These are phyloP conservation scores for Rhyacophila brunnea DNA, from an alignment of 1,140 invertebrate species.

Conservation along the genomic window DNA sequence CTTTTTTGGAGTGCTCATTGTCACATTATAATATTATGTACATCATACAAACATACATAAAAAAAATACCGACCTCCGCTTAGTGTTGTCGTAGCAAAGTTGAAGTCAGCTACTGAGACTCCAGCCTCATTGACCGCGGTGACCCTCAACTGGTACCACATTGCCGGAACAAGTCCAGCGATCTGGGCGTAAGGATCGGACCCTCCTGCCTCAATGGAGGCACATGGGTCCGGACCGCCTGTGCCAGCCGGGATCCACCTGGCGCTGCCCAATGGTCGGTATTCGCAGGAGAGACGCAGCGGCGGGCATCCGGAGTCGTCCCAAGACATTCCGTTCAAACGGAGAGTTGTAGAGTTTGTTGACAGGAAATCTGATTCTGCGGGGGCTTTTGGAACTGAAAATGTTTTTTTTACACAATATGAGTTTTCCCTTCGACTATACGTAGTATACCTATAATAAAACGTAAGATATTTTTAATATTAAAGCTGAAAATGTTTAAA, in stretches of 20 bases:
- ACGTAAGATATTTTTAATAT: too few relatives aligned
- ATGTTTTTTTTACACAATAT: too few relatives aligned
- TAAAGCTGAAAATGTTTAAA: too few relatives aligned
- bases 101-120: constrained; percentile 60
- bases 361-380: constrained; percentile 59
- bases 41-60: constrained; percentile 21
- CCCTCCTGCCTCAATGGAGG: background rate
- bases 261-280: background rate
- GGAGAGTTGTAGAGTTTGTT: constrained; percentile 59
- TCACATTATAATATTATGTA: background rate
- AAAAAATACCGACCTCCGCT: constrained; percentile 66
- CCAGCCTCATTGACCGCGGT: constrained; percentile 76
- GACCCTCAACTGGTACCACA: constrained; percentile 71
- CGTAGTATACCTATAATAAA: too few relatives aligned
- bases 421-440: too few relatives aligned
- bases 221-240: background rate
- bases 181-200: background rate
- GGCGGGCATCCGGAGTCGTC: constrained; percentile 70
- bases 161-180: constrained; percentile 64
- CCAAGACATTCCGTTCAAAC: constrained; percentile 52
- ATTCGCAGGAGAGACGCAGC: constrained; percentile 5
- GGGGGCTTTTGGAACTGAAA: constrained; percentile 42
- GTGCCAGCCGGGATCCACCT: background rate
- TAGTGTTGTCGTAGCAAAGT: constrained; percentile 71
- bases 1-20: background rate